A percentile compares a stretch with the other conserved stretches of the same genome.
phyloP scores from a whole-genome alignment of 2,888 invertebrate species.

The Globia sparganii region DNA sequence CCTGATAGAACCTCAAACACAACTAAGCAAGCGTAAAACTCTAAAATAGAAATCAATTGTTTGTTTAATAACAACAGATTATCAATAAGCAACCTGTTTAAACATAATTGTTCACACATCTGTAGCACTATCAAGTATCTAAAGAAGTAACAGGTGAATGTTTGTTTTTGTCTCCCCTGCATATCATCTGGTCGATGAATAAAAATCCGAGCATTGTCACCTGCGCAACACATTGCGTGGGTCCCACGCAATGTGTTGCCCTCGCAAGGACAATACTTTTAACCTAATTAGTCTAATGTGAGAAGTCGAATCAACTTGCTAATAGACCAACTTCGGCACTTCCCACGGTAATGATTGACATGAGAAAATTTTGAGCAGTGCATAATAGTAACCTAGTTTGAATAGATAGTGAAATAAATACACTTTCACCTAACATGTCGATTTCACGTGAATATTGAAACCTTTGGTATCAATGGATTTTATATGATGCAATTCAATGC shows the following conservation, averaged over 20 bases:
- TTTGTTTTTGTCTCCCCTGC: constrained; percentile 73
- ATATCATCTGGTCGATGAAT: constrained; percentile 82
- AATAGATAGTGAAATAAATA: constrained; percentile 56
- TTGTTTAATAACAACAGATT: constrained; percentile 37
- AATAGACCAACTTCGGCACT: constrained; percentile 68
- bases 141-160: constrained; percentile 81
- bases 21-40: not conserved
- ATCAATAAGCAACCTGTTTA: constrained; percentile 53
- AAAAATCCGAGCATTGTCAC: constrained; percentile 76
- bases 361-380: constrained; percentile 71
- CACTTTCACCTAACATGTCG: constrained; percentile 73
- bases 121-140: constrained; percentile 75
- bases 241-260: too few species aligned
- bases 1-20: not conserved
- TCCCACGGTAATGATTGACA: constrained; percentile 77
- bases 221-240: constrained; percentile 74
- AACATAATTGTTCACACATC: constrained; percentile 67
- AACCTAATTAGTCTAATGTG: constrained; percentile 67
- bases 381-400: constrained; percentile 50
- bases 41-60: not conserved
- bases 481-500: constrained; percentile 75
- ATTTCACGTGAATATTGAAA: constrained; percentile 64
- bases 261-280: constrained; percentile 65
- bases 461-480: constrained; percentile 67
- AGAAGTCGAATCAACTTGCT: constrained; percentile 66